Base-by-base conservation (phyloP, 1,140 invertebrate species). In the Cheumatopsyche charites region DNA sequence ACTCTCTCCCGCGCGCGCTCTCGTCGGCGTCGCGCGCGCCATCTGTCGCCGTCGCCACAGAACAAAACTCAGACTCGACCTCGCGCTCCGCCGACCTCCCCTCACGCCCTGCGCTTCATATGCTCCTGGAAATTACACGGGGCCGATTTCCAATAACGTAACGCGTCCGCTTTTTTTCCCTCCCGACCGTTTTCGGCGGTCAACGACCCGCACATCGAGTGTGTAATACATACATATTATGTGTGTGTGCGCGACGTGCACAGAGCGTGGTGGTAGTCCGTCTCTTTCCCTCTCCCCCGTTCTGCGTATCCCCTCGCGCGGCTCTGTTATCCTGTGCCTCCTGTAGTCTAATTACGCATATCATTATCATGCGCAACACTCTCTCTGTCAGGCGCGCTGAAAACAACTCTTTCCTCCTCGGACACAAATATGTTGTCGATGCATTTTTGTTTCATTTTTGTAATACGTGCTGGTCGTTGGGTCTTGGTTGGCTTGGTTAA, bases 311-410 rank as follows among this genome's bases (percentile, higher is more conserved):
- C 67, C 62, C 75, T 65, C 52, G 29, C 42, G 11, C 17, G 47
- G 17, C 76, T 81, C 83, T 84, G 83, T 73, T 79, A 71, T 76
- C 83, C 82, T 84, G 77, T 77, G 81, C 80, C 79, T 78, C 79
- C 78, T 80, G 80, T 80, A 80, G 80, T 82, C 81, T 83, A 83
- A 83, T 84, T 84, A 84, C 83, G 82, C 83, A 84, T 84, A 82
- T 83, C 81, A 83, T 84, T 83, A 82, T 77, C 74, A 70, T 62
- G 52, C 67, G 67, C 52, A 69, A 61, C 52, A 29, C 41, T 42
- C 62, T 42, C 63, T 11, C 29, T 42, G 1, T 11, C 58, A 23
- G 3, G 6, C 17, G 5, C n/a, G n/a, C n/a, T n/a, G n/a, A n/a
- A n/a, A n/a, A n/a, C n/a, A n/a, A n/a, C n/a, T 13, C 42, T 13